Base-by-base conservation (phyloP, 2,113 vertebrate genomes). In the Otis tarda region DNA sequence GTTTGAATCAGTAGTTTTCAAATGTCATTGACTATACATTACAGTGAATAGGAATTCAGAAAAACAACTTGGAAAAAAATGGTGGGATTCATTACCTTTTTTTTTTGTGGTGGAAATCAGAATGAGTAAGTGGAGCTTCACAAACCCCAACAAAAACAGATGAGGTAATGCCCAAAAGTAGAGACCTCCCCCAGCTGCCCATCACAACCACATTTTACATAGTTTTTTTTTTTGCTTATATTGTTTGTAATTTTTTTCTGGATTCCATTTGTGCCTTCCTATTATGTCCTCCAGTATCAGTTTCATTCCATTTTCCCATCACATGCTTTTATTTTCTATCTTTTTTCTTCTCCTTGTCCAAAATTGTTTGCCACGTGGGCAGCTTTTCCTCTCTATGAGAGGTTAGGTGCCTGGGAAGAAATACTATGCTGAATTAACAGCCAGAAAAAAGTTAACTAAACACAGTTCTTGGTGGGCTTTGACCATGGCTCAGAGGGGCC, bases 1-100 rank as follows among this genome's bases (percentile, higher is more conserved):
- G 37, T 69, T n/a, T 79, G 75, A 84, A 83, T 71, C 50, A 25
- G 50, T 60, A 20, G 17, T 23, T 95, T 89, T 91, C 59, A 83
- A 73, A 59, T 57, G 31, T 53, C 53, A 41, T 39, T 91, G 57
- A 23, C 50, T 81, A 33, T 49, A 55, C 6, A 15, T 59, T 70
- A 20, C 33, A 74, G 27, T 53, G 53, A 78, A 67, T 11, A 71
- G 31, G 52, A 89, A 89, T 73, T 76, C 23, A 71, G 49, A 55
- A 75, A 63, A 88, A 50, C 10, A 53, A 25, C 45, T 63, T 41
- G 8, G 11, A 4, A 39, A 76, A 37, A 47, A 49, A 64, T 2
- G 0, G 4, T 63, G 28, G 31, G 6, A 60, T 59, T 80, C 1
- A 1, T 75, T 74, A 65, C 31, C 24, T 17, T 5, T 1, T 61